phyloP scores from a whole-genome alignment of 1,140 invertebrate genomes.

The Orussus abietinus region DNA sequence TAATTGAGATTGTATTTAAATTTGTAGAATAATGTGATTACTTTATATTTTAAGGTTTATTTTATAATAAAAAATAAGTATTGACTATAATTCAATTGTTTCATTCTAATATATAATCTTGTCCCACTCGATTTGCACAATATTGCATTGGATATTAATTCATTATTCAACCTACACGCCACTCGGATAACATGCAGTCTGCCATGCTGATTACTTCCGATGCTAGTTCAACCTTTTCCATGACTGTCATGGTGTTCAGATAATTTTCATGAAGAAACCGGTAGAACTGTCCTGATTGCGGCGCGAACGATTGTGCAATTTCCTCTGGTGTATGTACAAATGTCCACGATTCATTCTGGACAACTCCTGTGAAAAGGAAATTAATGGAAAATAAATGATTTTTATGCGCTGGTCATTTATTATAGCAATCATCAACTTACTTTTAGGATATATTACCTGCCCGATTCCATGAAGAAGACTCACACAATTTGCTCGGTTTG shows the following conservation, averaged over 20 bases:
- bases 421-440: slow-evolving; percentile 39
- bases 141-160: not conserved
- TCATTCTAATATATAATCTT: too few relatives aligned
- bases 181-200: slow-evolving; percentile 63
- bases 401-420: slow-evolving; percentile 5
- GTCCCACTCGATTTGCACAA: not conserved
- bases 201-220: slow-evolving; percentile 60
- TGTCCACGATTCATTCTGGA: slow-evolving; percentile 29
- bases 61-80: too few relatives aligned
- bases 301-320: slow-evolving; percentile 61
- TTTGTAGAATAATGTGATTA: too few relatives aligned
- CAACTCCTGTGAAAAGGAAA: slow-evolving; percentile 22
- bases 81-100: too few relatives aligned
- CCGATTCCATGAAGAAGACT: slow-evolving; percentile 71
- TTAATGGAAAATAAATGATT: slow-evolving; percentile 9
- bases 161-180: slow-evolving; percentile 53
- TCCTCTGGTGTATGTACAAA: slow-evolving; percentile 63
- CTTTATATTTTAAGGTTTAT: too few relatives aligned
- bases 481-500: slow-evolving; percentile 62
- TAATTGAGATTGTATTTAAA: too few relatives aligned
- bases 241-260: slow-evolving; percentile 62
- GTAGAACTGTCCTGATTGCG: slow-evolving; percentile 61
- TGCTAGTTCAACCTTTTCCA: slow-evolving; percentile 56
- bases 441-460: slow-evolving; percentile 73
- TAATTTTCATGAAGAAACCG: slow-evolving; percentile 73